Conservation (phyloP, 2,888 invertebrate genomes). For the Disparrhopalites patrizii region DNA sequence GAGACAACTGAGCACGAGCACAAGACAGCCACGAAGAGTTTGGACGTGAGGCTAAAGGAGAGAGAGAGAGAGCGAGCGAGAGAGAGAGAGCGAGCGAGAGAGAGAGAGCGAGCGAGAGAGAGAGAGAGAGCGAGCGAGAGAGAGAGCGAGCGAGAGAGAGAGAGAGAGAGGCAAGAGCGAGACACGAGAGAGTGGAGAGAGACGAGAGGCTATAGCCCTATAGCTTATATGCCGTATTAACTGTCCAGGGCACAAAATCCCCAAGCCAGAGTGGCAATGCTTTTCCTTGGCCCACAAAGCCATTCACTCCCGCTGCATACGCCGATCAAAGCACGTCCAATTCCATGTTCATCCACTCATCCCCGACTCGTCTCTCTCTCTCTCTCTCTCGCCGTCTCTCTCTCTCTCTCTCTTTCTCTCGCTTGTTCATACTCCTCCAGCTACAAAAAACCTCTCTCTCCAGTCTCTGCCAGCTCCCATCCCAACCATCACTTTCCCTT, state of each 20-base stretch:
- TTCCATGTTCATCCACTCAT: not conserved
- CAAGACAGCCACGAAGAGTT: not conserved
- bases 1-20: too few species aligned
- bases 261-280: too few species aligned
- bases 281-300: not conserved
- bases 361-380: too few species aligned
- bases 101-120: too few species aligned
- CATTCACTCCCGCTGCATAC: not conserved
- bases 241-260: not conserved
- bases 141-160: too few species aligned
- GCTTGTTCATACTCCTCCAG: too few species aligned
- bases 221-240: not conserved
- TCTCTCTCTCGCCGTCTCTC: too few species aligned
- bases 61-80: not conserved
- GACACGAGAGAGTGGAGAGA: too few species aligned
- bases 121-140: too few species aligned
- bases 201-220: too few species aligned
- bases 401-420: not conserved
- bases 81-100: too few species aligned
- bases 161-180: not conserved
- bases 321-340: not conserved
- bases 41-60: not conserved
- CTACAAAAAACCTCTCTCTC: not conserved
- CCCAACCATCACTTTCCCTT: not conserved
- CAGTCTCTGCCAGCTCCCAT: not conserved